Evolutionary conservation across 2,797 vertebrate species (phyloP).

Genomic region (Acipenser ruthenus): DNA sequence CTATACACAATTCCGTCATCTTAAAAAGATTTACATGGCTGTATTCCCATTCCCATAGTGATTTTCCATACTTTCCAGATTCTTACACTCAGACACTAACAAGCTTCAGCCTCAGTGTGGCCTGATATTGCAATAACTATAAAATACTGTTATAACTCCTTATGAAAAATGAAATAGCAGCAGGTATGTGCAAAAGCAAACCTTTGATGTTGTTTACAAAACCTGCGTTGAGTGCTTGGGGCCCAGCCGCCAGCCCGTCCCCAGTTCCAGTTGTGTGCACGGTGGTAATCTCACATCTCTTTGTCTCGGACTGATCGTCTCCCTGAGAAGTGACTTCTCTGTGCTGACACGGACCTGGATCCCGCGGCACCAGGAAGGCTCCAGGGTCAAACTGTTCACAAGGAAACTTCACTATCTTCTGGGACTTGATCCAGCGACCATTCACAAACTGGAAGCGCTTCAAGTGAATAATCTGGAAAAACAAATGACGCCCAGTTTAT

Average conservation of each 20-base stretch:
- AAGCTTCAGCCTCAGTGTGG: not conserved
- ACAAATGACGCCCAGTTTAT: no score
- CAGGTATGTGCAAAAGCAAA: conserved; percentile 31
- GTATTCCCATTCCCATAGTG: no score
- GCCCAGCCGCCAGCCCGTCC: conserved; percentile 51
- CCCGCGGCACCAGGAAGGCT: conserved; percentile 88
- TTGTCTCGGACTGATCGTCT: conserved; percentile 61
- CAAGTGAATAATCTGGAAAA: conserved; percentile 85
- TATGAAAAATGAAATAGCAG: not conserved
- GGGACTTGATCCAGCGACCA: conserved; percentile 97
- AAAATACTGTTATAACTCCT: not conserved
- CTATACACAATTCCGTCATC: no score
- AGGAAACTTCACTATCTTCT: conserved; percentile 98
- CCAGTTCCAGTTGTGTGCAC: conserved; percentile 49
- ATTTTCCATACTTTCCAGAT: not conserved
- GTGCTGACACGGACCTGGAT: conserved; percentile 60
- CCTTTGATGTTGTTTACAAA: conserved; percentile 73
- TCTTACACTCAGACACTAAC: not conserved
- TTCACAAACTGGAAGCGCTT: conserved; percentile 98
- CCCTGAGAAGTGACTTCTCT: conserved; percentile 60
- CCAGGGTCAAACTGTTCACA: conserved; percentile 85
- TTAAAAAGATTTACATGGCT: no score
- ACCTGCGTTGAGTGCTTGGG: conserved; percentile 51
- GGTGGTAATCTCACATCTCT: conserved; percentile 48
- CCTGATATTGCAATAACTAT: not conserved